Evolutionary conservation across 2,888 invertebrate genomes (phyloP), one percentile per base, ranked within the genome.

Genomic region (Conops quadrifasciatus): DNA sequence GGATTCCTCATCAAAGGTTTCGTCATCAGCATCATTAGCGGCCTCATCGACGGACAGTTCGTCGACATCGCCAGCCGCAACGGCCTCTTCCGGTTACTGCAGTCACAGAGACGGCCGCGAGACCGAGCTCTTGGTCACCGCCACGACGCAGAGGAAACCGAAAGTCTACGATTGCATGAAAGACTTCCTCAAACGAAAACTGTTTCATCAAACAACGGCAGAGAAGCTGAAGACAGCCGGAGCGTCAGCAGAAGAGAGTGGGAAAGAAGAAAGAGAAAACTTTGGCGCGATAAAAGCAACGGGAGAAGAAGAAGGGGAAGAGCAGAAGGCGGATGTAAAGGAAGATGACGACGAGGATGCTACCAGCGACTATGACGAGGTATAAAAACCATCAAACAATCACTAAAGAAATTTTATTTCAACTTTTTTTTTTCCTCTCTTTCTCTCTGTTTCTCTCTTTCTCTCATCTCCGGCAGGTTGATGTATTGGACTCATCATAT

Each of bases 141-240:
- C 76, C 1, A 67, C 68, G 43, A 74, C 77, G 62, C 80, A 79
- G 72, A 82, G 81, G 43, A 58, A 26, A 26, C 81, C 83, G 60
- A 84, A 83, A 75, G 82, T 84, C 72, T 84, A 84, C 70, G 82
- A 82, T 73, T 83, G 82, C 77, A 84, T 84, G 85, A 82, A 82
- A 75, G 82, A 82, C 74, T 84, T 84, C 77, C 67, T 84, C 73
- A 79, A 80, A 11, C 81, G 82, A 68, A 84, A 83, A 77, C 79
- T 83, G 24, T 83, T 83, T 45, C 81, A 83, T 13, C 76, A 71
- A 47, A 19, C 64, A 43, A 9, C 49, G 43, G 30, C 60, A 7
- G 28, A 47, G 16, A 2, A n/a, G 13, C 11, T 13, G 15, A 47
- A 28, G 28, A 28, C 7, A 36, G 9, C 36, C 36, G 36, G 9